Percentiles rank a stretch among this genome's conserved stretches.
These are phyloP conservation scores for Euplexia lucipara DNA, from an alignment of 2,888 invertebrate genomes.

Conservation along the genomic window DNA sequence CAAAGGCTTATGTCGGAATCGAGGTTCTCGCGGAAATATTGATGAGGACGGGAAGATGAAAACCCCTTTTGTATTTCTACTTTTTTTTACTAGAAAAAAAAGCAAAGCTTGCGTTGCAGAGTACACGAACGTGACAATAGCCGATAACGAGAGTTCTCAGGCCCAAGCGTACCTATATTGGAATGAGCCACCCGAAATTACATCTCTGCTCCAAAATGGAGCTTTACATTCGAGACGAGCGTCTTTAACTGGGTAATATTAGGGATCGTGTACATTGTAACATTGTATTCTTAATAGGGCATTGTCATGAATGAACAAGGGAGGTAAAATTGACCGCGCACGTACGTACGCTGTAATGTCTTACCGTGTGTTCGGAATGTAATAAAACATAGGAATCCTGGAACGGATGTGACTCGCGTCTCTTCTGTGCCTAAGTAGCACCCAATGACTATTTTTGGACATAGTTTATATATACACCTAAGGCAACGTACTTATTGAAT, in stretches of 20 bases:
- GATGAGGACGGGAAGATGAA: conserved; percentile 58
- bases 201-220: conserved; percentile 63
- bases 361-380: conserved; percentile 79
- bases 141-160: conserved; percentile 69
- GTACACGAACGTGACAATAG: conserved; percentile 65
- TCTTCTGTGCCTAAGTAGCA: conserved; percentile 55
- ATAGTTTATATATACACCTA: no score
- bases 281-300: conserved; percentile 81
- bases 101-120: conserved; percentile 51
- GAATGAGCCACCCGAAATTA: conserved; percentile 73
- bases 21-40: conserved; percentile 49
- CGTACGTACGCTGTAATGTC: conserved; percentile 76
- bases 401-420: conserved; percentile 74
- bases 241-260: conserved; percentile 67
- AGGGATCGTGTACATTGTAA: conserved; percentile 67
- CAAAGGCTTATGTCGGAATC: conserved; percentile 52
- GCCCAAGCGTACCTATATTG: conserved; percentile 72
- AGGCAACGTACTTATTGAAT: no score
- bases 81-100: conserved; percentile 49
- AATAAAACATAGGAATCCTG: conserved; percentile 82
- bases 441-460: conserved; percentile 48
- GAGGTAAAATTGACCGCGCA: conserved; percentile 80
- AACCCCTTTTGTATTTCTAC: conserved; percentile 58
- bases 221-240: conserved; percentile 67
- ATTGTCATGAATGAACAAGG: conserved; percentile 81